Conservation (phyloP, 2,888 invertebrate species). For the Conistra vaccinii region DNA sequence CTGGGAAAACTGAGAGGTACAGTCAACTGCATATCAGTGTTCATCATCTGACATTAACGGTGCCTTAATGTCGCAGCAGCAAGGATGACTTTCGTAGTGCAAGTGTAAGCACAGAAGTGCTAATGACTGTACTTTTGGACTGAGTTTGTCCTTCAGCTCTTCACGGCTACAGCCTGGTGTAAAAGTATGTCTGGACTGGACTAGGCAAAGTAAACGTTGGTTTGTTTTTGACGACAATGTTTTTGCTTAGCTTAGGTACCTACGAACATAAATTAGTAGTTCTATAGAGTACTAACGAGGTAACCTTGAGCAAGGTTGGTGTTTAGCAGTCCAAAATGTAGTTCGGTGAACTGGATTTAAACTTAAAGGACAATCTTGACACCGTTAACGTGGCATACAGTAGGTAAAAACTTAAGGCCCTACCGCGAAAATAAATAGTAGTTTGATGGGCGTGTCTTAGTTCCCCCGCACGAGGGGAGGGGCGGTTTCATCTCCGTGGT, state of each 20-base stretch:
- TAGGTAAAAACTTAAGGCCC: neutral
- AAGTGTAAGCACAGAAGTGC: neutral
- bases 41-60: neutral
- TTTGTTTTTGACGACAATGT: neutral
- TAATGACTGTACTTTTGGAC: neutral
- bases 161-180: neutral
- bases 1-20: slow-evolving; percentile 12
- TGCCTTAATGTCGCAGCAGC: neutral
- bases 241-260: neutral
- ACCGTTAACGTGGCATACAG: neutral
- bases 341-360: neutral
- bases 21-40: neutral
- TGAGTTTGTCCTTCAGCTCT: neutral
- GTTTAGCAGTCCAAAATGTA: neutral
- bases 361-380: neutral
- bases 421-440: no score
- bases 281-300: neutral
- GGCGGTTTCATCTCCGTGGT: no score
- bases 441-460: no score
- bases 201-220: neutral
- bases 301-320: neutral
- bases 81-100: neutral
- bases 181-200: neutral
- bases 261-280: neutral
- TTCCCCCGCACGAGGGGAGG: no score